Base-by-base conservation (phyloP, 2,113 vertebrate species). In the Ivindomyrus marchei region DNA sequence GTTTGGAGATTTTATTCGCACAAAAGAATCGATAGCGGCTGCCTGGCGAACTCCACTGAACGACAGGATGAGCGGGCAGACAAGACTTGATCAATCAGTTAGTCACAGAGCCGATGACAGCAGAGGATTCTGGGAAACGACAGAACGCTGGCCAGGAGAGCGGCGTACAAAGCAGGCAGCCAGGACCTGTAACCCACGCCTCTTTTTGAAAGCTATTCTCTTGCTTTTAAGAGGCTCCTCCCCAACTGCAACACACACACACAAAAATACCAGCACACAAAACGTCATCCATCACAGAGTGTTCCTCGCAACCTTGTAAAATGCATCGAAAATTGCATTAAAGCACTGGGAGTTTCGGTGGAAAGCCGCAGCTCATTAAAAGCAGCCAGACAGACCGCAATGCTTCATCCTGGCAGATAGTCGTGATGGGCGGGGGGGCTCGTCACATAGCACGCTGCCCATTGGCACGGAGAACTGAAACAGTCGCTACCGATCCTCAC, bases 301-400 rank as follows among this genome's bases (percentile, higher is more conserved):
- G 91, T 91, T 91, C 89, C 89, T 88, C 5, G 31, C 90, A 90
- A 92, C 93, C 93, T 93, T 93, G 58, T 87, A 89, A 93, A 93
- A 93, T 58, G 84, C 89, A 85, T 84, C 88, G 80, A 45, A 91
- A 91, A 92, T 90, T 86, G n/a, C 42, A 52, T 89, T 89, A 88
- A 90, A 85, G 91, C 88, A 39, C 70, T 90, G 90, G 88, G 90
- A 91, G 88, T 91, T 91, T 58, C 89, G 89, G 90, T 13, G 49
- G 89, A 89, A 92, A 89, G 88, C 87, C 24, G 46, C 13, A 4
- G 88, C 90, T 46, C 90, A 89, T 92, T 91, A 92, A 90, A 90
- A 92, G 88, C 80, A n/a, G 66, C 46, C 91, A 74, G 56, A 66
- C 90, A 92, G 91, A 88, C 91, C 89, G 85, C 89, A 70, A 90